Percentiles rank a stretch among this genome's conserved stretches.
phyloP scores from a whole-genome alignment of 2,888 invertebrate species.

The Drosophila fungiperda region DNA sequence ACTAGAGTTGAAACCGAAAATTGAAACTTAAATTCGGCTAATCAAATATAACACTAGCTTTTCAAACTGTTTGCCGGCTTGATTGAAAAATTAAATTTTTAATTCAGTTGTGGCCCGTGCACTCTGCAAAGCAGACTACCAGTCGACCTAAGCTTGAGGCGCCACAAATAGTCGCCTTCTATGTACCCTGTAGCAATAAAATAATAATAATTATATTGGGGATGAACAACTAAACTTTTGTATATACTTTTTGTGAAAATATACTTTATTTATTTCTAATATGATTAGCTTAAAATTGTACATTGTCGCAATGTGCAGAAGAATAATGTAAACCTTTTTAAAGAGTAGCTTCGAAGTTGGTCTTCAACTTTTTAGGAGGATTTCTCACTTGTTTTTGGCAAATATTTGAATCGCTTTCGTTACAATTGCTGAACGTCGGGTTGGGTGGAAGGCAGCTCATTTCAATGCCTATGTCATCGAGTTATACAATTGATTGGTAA shows the following conservation, averaged over 20 bases:
- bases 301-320: neutral
- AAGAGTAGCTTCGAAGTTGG: neutral
- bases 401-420: constrained; percentile 55
- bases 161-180: neutral
- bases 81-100: constrained; percentile 79
- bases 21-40: constrained; percentile 32
- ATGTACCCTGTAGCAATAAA: neutral
- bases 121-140: constrained; percentile 1
- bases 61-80: constrained; percentile 55
- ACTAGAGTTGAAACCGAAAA: constrained; percentile 32
- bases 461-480: constrained; percentile 56
- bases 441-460: constrained; percentile 6
- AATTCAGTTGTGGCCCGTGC: constrained; percentile 57
- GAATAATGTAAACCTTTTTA: no score
- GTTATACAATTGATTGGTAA: constrained; percentile 76
- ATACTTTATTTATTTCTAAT: neutral
- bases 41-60: constrained; percentile 51
- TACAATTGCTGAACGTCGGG: neutral
- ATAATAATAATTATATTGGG: neutral
- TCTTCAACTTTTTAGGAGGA: neutral
- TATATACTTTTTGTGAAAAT: neutral
- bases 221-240: neutral
- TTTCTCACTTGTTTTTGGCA: constrained; percentile 14
- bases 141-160: neutral
- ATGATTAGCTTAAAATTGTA: neutral